Evolutionary conservation across 2,797 vertebrate genomes (phyloP).

Genomic region (Microchirus variegatus): DNA sequence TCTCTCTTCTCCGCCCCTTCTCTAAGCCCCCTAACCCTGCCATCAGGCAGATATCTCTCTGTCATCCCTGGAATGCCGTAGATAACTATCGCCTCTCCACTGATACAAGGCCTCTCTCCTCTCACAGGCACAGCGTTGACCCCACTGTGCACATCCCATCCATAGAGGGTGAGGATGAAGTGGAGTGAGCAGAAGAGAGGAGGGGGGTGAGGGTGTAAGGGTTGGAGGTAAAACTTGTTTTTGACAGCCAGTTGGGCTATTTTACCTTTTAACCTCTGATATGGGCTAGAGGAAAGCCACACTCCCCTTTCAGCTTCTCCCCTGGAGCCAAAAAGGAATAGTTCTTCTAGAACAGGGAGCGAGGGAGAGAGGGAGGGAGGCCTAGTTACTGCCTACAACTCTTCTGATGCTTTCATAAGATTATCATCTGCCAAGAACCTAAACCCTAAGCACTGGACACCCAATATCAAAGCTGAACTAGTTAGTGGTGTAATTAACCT

Average conservation of each 20-base stretch:
- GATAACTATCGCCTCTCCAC: slow-evolving; percentile 90
- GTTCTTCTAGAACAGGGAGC: slow-evolving; percentile 48
- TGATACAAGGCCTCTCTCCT: slow-evolving; percentile 78
- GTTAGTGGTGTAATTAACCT: slow-evolving; percentile 72
- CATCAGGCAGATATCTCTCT: slow-evolving; percentile 86
- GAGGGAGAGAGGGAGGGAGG: slow-evolving; percentile 12
- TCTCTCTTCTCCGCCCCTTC: slow-evolving; percentile 63
- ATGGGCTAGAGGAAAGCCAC: slow-evolving; percentile 55
- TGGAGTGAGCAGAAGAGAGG: slow-evolving; percentile 33
- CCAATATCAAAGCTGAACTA: slow-evolving; percentile 67
- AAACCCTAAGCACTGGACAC: slow-evolving; percentile 38
- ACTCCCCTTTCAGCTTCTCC: slow-evolving; percentile 56
- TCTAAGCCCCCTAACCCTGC: slow-evolving; percentile 76
- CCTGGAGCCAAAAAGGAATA: slow-evolving; percentile 57
- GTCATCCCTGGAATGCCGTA: slow-evolving; percentile 93
- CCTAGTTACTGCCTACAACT: slow-evolving; percentile 42
- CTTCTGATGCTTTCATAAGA: slow-evolving; percentile 52
- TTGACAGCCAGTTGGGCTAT: slow-evolving; percentile 64
- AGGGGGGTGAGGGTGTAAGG: slow-evolving; percentile 25
- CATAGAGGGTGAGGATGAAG: slow-evolving; percentile 59
- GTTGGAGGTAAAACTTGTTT: slow-evolving; percentile 62
- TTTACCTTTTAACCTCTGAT: slow-evolving; percentile 76
- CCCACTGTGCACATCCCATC: slow-evolving; percentile 80
- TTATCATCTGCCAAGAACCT: slow-evolving; percentile 64
- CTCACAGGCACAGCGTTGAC: slow-evolving; percentile 75